Evolutionary conservation across 2,797 vertebrate species (phyloP), one percentile per base, ranked within the genome.

Genomic region (Tolypeutes matacus): DNA sequence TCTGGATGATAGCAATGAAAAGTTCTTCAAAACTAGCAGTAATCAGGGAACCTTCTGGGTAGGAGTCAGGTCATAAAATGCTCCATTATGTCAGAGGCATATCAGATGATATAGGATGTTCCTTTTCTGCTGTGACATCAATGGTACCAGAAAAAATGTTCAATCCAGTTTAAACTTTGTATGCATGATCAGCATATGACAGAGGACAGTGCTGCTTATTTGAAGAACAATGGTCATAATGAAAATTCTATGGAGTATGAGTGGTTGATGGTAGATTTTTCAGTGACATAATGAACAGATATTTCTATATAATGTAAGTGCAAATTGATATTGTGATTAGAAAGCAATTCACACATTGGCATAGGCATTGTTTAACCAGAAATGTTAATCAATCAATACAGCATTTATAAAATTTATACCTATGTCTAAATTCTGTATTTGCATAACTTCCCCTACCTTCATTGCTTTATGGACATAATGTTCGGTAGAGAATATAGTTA

Each of bases 371-470:
- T 85, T 89, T 89, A 72, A 36, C 56, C 78, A 64, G 34, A 89
- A 82, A 64, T 93, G 34, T 93, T 89, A 69, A 80, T 78, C 51
- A 86, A 49, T 46, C 31, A 14, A 77, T 62, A 42, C 29, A 87
- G 31, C 25, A 67, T 77, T 95, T 86, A 86, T 89, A 94, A 92
- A 96, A 42, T 80, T 83, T 60, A 91, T 49, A 65, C 46, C 65
- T 94, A 67, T 60, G 51, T 82, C 23, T 84, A 90, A 56, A 29
- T 81, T 94, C 51, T 73, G 23, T 51, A 42, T 73, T 94, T 81
- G 14, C 72, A 39, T 67, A n/a, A 85, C 56, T 94, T 93, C n/a
- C 77, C 75, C 36, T 81, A 65, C 53, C 69, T 77, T 77, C 36
- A 65, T 73, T 77, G 65, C 31, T 70, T 82, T 49, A 36, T 58